Evolutionary conservation across 1,140 invertebrate genomes (phyloP).

Genomic region (Hirudo medicinalis): DNA sequence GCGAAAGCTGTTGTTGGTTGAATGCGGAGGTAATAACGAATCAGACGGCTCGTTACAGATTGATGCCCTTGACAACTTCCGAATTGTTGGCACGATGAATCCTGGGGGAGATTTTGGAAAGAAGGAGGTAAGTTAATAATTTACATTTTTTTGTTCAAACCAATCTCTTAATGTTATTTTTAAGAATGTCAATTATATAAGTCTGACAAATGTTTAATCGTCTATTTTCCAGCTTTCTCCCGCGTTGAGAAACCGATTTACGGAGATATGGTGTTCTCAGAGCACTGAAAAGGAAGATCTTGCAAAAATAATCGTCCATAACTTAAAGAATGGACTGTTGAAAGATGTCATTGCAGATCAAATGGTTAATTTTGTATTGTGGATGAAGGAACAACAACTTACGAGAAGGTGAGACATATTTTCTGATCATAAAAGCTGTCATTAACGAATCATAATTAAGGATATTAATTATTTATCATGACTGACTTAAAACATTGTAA

Average conservation of each 20-base stretch:
- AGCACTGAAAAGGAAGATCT: conserved; percentile 58
- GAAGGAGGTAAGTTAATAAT: conserved; percentile 56
- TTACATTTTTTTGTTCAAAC: not conserved
- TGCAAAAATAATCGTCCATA: conserved; percentile 62
- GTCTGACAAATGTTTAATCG: not conserved
- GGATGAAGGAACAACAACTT: conserved; percentile 56
- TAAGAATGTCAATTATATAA: too few relatives aligned
- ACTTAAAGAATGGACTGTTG: conserved; percentile 46
- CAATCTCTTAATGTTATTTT: too few relatives aligned
- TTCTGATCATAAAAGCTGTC: too few relatives aligned
- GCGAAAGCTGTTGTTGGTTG: conserved; percentile 72
- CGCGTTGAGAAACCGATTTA: conserved; percentile 89
- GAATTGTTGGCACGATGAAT: conserved; percentile 97
- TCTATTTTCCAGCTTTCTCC: conserved; percentile 61
- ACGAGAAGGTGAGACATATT: conserved; percentile 48
- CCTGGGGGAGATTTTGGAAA: conserved; percentile 98
- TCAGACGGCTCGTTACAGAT: conserved; percentile 30
- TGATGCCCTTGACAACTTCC: conserved; percentile 62
- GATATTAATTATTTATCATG: too few relatives aligned
- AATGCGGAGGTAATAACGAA: conserved; percentile 49
- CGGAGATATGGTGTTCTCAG: conserved; percentile 92
- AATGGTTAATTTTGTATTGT: conserved; percentile 66
- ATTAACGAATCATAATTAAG: too few relatives aligned
- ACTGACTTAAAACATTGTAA: too few relatives aligned
- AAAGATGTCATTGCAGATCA: conserved; percentile 46